Base-by-base conservation (phyloP, 2,797 vertebrate genomes). In the Peromyscus attwateri region DNA sequence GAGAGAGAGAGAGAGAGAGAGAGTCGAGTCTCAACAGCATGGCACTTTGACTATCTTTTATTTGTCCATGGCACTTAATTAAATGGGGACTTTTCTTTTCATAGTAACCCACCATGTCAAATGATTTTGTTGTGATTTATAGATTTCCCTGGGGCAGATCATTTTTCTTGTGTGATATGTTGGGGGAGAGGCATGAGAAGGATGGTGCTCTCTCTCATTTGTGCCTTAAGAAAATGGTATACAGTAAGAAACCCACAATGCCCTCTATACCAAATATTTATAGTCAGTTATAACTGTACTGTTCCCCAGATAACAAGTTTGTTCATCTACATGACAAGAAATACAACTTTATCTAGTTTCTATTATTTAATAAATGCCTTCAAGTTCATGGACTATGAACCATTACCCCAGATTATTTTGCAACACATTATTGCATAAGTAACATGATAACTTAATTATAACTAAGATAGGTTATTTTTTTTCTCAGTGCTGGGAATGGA, bases 91-190 rank as follows among this genome's bases (percentile, higher is more conserved):
- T 43, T 89, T 68, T 37, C 11, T 19, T n/a, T 40, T 60, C 25
- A 87, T 73, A 95, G 37, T 8, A 52, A 82, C 19, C 66, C 19
- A 88, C 8, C 6, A 12, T 82, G 76, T 92, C 29, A 79, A 64
- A 96, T n/a, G 6, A 82, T 31, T 82, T 92, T 88, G 2, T 66
- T 92, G 73, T 84, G 13, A 81, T 43, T 93, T 95, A 71, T 73
- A 85, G 3, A 71, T 31, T 81, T 82, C 49, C 37, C 46, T 60
- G 40, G n/a, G 49, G 76, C 40, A 82, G 82, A 55, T 34, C 16
- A 14, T 77, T 90, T 31, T 29, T 52, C 12, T 55, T 60, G 23
- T 82, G 75, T 46, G 68, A 23, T 80, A 29, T 57, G 17, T 80
- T 12, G 19, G 49, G 34, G 4, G 17, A 1, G 43, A 1, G 43